Evolutionary conservation across 2,888 invertebrate species (phyloP), one percentile per base, ranked within the genome.

Genomic region (Cephus nigrinus): DNA sequence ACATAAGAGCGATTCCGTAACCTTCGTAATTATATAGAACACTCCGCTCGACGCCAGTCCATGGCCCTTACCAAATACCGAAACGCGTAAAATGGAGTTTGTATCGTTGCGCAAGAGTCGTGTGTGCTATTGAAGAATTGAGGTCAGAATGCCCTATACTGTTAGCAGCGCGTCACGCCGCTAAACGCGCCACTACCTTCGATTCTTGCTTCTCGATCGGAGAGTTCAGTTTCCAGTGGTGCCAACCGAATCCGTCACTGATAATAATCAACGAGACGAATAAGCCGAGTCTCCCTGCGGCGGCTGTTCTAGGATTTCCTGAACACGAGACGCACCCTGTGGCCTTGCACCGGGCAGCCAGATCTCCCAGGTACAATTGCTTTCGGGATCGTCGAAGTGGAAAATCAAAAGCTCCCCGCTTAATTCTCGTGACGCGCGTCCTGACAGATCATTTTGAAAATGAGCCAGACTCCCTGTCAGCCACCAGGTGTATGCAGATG

Each of bases 131-230:
- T 85, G 82, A 75, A 86, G 87, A 87, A 90, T 90, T 88, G 87
- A 88, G 90, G 90, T 89, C 89, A 89, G 84, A 84, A 82, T 82
- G 86, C 87, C 85, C 85, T 84, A 82, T 85, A 86, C 84, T 83
- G 82, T 85, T 86, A 85, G 81, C 84, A 78, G 80, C 81, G 76
- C 86, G 84, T 83, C 81, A 80, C 79, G 81, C 79, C 83, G 80
- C 80, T 78, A 84, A 85, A 86, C 82, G 55, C 55, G 23, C 82
- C 80, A 80, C 83, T 83, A 80, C 82, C 79, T 80, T 85, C 85
- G 82, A 83, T 82, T 33, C 71, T 33, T 55, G 9, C 23, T 23
- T 55, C 23, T 9, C 55, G 2, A 55, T 9, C 55, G 23, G 23
- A 5, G 23, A 55, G 23, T 55, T 9, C 5, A 23, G 55, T 55